Evolutionary conservation across 1,140 invertebrate genomes (phyloP), one percentile per base, ranked within the genome.

Genomic region (Listronotus oregonensis): DNA sequence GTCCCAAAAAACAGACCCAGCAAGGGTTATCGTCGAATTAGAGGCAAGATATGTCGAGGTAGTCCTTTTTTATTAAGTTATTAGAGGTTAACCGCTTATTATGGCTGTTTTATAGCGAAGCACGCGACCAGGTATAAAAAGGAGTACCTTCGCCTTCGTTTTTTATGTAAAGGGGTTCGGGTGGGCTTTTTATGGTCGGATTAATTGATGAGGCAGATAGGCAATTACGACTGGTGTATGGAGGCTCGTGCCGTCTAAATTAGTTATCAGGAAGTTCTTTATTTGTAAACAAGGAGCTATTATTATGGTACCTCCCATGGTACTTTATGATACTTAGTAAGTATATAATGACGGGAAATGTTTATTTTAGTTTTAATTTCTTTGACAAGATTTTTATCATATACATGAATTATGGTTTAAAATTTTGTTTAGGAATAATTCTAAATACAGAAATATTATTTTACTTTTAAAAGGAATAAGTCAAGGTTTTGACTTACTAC

Each of bases 41-140:
- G 51, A 63, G 52, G 21, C 59, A 67, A 69, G 66, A 69, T 61
- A 72, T 69, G 66, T 65, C 64, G 59, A 63, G 68, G 65, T 58
- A 57, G 62, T 69, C 62, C 61, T 70, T 72, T 69, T 73, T 75
- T 75, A 75, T 75, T 75, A 75, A 75, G 72, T 75, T 72, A 75
- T 75, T 73, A 69, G 72, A 69, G 72, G 72, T 75, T 73, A 75
- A 75, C 74, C 72, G 71, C 72, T 72, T 73, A 75, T 75, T 74
- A 74, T 66, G 54, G 54, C 52, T 46, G 52, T 74, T 75, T 75
- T 73, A 72, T 75, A 73, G 63, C 68, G 69, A 64, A 64, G 62
- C 72, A 73, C 72, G 72, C 72, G 72, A 73, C 72, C 72, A 73
- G 72, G 72, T 73, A 73, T 21, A 73, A 71, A 70, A 69, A 57